Base-by-base conservation (phyloP, 1,140 invertebrate species). In the Drosophila kikkawai region DNA sequence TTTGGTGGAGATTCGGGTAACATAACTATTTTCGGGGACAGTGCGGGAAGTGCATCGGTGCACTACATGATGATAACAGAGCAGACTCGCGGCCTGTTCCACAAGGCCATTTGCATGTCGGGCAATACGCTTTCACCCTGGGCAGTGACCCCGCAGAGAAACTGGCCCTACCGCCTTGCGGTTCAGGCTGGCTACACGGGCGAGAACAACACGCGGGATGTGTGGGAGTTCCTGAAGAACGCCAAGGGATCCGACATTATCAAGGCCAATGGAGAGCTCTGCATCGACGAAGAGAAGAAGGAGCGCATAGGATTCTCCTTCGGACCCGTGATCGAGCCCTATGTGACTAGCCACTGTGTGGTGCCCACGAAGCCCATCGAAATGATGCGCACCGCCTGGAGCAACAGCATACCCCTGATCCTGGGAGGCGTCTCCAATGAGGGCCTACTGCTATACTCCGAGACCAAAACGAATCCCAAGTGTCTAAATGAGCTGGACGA, bases 211-310 rank as follows among this genome's bases (percentile, higher is more conserved):
- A 91, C 93, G 0, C 79, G 83, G 22, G 82, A 91, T 37, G 71
- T 94, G 3, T 82, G 94, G 57, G 81, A 93, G 42, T 94, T 94
- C 70, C 56, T 95, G 4, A 76, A 78, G 60, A 93, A 91, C 4
- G 97, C 97, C 13, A 95, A 96, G 70, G 94, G 94, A 51, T 94
- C 96, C 4, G 96, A 96, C 4, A 95, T 93, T 13, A 94, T 94
- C 57, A 92, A 91, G 26, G 91, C 91, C 9, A 91, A 91, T 12
- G 76, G 83, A 22, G 78, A 92, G 8, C 57, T 92, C 2, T 88
- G 81, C 64, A 91, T 82, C 17, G 90, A 93, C 53, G 91, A 82
- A 17, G 88, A 91, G 68, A 91, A 90, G 55, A 79, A 82, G 47
- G 83, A 91, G 48, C 80, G 90, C 13, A 90, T 93, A 9, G 82